Conservation (phyloP, 2,113 vertebrate species). For the Drymodes brunneopygia region DNA sequence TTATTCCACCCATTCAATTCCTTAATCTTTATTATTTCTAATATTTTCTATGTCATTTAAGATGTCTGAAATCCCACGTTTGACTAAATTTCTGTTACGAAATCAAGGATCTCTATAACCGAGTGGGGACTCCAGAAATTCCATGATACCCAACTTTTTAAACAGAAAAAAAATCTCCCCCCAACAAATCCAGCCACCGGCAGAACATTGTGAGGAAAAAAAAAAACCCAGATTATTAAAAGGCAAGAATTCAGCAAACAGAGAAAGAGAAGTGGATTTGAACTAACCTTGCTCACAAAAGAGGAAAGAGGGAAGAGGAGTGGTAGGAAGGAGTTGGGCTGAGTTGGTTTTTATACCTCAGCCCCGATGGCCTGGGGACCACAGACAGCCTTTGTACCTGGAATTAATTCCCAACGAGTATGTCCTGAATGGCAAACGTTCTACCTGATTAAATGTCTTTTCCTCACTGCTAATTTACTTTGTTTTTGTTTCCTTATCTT, state of each 20-base stretch:
- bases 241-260: not conserved
- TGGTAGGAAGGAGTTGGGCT: not conserved
- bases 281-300: slow-evolving; percentile 39
- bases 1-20: not conserved
- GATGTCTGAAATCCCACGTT: not conserved
- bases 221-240: not conserved
- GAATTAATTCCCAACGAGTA: not conserved
- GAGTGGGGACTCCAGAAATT: not conserved
- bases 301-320: slow-evolving; percentile 1
- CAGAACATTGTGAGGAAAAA: not conserved
- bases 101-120: rapidly evolving
- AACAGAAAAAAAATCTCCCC: not conserved
- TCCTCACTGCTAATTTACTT: not conserved
- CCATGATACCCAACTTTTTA: not conserved
- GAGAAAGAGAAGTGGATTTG: not conserved
- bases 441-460: not conserved
- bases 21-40: not conserved
- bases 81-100: not conserved
- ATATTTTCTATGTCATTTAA: not conserved
- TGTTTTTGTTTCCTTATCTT: slow-evolving; percentile 36
- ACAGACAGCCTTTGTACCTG: slow-evolving; percentile 44
- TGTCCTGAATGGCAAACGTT: not conserved
- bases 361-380: slow-evolving; percentile 18
- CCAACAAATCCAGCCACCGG: not conserved
- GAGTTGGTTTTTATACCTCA: slow-evolving; percentile 33